Evolutionary conservation across 2,888 invertebrate genomes (phyloP), one percentile per base, ranked within the genome.

Genomic region (Aethes cnicana): DNA sequence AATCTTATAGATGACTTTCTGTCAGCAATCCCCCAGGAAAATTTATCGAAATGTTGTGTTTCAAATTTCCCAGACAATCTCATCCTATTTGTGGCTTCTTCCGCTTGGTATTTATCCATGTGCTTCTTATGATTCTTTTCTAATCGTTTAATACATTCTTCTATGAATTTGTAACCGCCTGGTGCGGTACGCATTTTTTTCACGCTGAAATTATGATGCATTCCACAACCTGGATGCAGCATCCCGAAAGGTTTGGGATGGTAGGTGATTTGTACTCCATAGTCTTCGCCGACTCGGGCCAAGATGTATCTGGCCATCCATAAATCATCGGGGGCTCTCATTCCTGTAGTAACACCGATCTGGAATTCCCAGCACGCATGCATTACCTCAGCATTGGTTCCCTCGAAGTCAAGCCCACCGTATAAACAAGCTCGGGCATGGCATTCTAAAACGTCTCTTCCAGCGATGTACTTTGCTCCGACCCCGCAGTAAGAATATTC

Each of bases 301-400:
- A 97, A 90, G 48, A 97, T 91, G 77, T 94, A 97, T 55, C 97
- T 91, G 0, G 96, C 92, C 74, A 96, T 91, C 97, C 97, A 97
- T 48, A 97, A 77, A 68, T 97, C 94, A 72, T 97, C 97, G 3
- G 95, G 92, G 57, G 93, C 93, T 41, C 91, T 91, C 56, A 97
- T 96, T 0, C 98, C 98, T 56, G 93, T 90, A 59, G 96, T 95
- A 0, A 97, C 97, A 2, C 98, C 98, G 8, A 98, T 94, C 81
- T 97, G 96, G 82, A 92, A 96, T 77, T 96, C 95, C 96, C 96
- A 96, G 90, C 96, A 97, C 18, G 95, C 95, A 14, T 94, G 96
- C 98, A 98, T 97, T 17, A 98, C 98, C 89, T 99, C 99, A 3
- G 98, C 98, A 77, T 99, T 99, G 23, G 95, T 96, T 23, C 99